Conservation (phyloP, 2,888 invertebrate genomes). For the Hyalella azteca region DNA sequence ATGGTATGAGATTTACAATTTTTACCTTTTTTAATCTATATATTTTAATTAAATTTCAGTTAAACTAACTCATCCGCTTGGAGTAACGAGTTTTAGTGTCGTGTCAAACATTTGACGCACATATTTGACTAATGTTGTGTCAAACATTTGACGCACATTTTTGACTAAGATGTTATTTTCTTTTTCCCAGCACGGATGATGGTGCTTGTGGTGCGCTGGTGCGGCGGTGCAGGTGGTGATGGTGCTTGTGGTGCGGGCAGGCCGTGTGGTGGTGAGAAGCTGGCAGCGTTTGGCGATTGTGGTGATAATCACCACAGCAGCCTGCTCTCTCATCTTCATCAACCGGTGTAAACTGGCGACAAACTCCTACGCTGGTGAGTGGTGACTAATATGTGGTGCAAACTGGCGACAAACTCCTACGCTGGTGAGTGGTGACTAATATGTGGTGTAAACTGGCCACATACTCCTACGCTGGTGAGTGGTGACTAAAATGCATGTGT, state of each 20-base stretch:
- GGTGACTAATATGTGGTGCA: background rate
- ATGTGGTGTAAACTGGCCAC: constrained; percentile 3
- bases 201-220: background rate
- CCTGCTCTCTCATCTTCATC: constrained; percentile 6
- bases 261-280: constrained; percentile 20
- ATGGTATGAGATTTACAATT: no score
- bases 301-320: constrained; percentile 9
- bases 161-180: background rate
- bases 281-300: constrained; percentile 12
- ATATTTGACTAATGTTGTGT: background rate
- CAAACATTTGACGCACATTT: background rate
- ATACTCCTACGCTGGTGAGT: background rate
- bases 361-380: constrained; percentile 7
- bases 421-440: background rate
- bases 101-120: background rate
- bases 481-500: background rate
- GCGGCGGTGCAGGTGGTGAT: constrained; percentile 13
- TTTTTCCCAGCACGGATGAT: background rate
- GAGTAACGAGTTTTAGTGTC: no score
- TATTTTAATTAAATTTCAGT: no score
- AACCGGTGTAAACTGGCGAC: constrained; percentile 27
- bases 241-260: constrained; percentile 27
- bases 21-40: no score
- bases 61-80: no score
- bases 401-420: background rate